Percentiles rank a stretch among this genome's conserved stretches.
phyloP scores from a whole-genome alignment of 2,113 vertebrate species.

The Gavialis gangeticus region DNA sequence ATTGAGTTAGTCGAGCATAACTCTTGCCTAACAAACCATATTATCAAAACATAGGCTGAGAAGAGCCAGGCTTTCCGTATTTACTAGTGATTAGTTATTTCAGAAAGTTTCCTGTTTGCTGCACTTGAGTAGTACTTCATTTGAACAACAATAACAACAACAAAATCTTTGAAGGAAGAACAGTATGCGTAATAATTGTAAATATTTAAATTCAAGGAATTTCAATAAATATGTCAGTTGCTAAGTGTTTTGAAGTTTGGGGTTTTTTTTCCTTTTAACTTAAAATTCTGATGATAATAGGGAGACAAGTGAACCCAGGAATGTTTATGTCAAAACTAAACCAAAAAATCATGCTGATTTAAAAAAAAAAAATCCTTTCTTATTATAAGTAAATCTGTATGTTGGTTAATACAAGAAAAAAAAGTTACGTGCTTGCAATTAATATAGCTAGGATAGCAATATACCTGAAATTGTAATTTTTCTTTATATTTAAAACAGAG shows the following conservation, averaged over 20 bases:
- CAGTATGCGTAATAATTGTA: not conserved
- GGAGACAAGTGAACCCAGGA: not conserved
- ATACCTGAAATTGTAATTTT: not conserved
- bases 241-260: not conserved
- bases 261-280: not conserved
- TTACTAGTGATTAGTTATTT: not conserved
- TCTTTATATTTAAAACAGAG: not conserved
- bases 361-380: too few species aligned
- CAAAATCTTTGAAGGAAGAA: not conserved
- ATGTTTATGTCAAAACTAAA: not conserved
- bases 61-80: not conserved
- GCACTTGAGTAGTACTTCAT: not conserved
- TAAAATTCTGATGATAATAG: not conserved
- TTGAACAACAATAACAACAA: not conserved
- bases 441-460: not conserved
- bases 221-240: not conserved
- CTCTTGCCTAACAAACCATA: slow-evolving; percentile 43
- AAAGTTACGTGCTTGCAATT: not conserved
- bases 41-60: not conserved
- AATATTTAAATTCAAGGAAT: not conserved
- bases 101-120: not conserved
- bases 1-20: not conserved
- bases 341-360: not conserved
- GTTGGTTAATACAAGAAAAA: not conserved
- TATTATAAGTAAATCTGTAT: not conserved